Evolutionary conservation across 23 tunicate species (phyloP).

Genomic region (Corella eumyota): DNA sequence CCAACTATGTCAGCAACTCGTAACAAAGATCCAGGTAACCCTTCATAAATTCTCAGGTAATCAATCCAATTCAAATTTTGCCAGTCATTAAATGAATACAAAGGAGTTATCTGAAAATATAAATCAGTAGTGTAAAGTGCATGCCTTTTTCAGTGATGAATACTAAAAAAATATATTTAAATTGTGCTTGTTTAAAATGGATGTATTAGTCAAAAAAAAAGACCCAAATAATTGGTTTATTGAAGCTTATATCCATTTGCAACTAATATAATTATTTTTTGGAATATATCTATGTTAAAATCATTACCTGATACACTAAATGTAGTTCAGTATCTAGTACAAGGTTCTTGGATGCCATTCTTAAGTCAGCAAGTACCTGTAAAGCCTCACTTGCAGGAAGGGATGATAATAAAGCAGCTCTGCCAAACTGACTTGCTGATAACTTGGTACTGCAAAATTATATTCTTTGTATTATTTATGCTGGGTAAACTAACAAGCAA

Average conservation of each 20-base stretch:
- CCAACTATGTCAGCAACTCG: slow-evolving; percentile 68
- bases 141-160: too few species aligned
- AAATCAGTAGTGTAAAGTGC: background rate
- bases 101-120: slow-evolving; percentile 55
- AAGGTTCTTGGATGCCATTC: slow-evolving; percentile 62
- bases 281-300: too few species aligned
- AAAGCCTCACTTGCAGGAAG: slow-evolving; percentile 68
- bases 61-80: slow-evolving; percentile 55
- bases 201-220: too few species aligned
- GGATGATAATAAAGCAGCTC: slow-evolving; percentile 85
- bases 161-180: too few species aligned
- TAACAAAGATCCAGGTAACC: slow-evolving; percentile 31
- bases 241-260: too few species aligned
- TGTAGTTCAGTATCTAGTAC: slow-evolving; percentile 94
- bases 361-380: slow-evolving; percentile 77
- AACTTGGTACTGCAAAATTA: too few species aligned
- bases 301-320: slow-evolving; percentile 59
- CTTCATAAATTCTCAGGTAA: slow-evolving; percentile 41
- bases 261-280: too few species aligned
- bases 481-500: too few species aligned
- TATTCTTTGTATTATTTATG: too few species aligned
- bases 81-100: slow-evolving; percentile 26
- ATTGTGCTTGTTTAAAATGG: too few species aligned
- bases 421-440: slow-evolving; percentile 42
- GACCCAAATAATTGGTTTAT: too few species aligned